phyloP scores from a whole-genome alignment of 2,113 vertebrate genomes.

The Microcebus ravelobensis region DNA sequence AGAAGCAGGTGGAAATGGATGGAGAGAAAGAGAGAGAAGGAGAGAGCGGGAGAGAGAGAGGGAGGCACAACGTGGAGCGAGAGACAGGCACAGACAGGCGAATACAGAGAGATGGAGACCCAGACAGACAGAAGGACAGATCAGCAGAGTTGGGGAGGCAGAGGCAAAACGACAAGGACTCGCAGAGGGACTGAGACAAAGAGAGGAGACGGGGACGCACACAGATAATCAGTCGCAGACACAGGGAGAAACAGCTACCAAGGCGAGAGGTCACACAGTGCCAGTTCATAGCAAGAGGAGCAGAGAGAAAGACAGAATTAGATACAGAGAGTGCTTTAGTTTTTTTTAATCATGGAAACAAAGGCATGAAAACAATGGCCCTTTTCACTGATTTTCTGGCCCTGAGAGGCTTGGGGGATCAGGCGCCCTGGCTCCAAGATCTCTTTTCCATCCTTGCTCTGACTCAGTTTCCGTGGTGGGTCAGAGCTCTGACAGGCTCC shows the following conservation, averaged over 20 bases:
- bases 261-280: neutral
- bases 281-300: neutral
- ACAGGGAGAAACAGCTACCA: neutral
- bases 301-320: neutral
- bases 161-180: neutral
- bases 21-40: neutral
- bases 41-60: neutral
- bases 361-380: neutral
- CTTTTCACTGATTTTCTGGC: neutral
- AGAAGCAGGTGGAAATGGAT: neutral
- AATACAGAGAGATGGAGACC: neutral
- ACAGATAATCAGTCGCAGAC: neutral
- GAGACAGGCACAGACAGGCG: neutral
- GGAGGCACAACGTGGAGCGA: neutral
- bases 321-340: neutral
- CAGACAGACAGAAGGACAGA: neutral
- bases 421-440: rapidly evolving
- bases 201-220: no score
- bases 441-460: neutral
- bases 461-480: neutral
- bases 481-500: neutral
- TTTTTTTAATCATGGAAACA: neutral
- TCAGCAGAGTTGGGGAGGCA: no score
- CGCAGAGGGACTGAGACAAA: neutral
- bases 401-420: neutral